phyloP scores from a whole-genome alignment of 1,140 invertebrate species.

The Drosophila leontia region DNA sequence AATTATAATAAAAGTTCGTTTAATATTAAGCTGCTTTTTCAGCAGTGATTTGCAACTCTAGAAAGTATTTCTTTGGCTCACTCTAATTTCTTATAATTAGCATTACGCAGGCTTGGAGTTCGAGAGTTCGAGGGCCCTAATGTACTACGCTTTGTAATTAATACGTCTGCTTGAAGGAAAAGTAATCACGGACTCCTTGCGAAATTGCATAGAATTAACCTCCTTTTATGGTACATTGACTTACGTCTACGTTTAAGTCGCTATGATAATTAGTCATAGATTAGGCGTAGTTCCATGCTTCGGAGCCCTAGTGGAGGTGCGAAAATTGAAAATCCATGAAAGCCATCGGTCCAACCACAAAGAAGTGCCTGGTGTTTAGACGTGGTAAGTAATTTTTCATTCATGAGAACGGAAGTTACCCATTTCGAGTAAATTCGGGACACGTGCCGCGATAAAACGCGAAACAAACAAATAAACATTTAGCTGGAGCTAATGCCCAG shows the following conservation, averaged over 20 bases:
- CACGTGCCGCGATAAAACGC: slow-evolving; percentile 60
- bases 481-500: slow-evolving; percentile 15
- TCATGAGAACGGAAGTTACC: slow-evolving; percentile 60
- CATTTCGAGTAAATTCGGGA: slow-evolving; percentile 61
- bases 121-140: slow-evolving; percentile 26
- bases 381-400: slow-evolving; percentile 64
- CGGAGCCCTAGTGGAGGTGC: slow-evolving; percentile 3
- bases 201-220: slow-evolving; percentile 63
- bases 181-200: slow-evolving; percentile 41
- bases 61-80: background rate
- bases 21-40: background rate
- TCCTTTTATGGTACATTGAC: slow-evolving; percentile 58
- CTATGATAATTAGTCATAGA: slow-evolving; percentile 58
- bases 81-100: slow-evolving; percentile 39
- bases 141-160: slow-evolving; percentile 56
- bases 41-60: background rate
- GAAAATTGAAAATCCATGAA: slow-evolving; percentile 67
- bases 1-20: background rate
- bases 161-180: slow-evolving; percentile 54
- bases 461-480: slow-evolving; percentile 41
- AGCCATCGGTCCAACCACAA: background rate
- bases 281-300: slow-evolving; percentile 29
- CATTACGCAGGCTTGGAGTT: slow-evolving; percentile 22
- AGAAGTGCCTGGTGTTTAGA: slow-evolving; percentile 16
- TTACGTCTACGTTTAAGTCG: slow-evolving; percentile 17